A percentile compares a stretch with the other conserved stretches of the same genome.
Conservation (phyloP, 2,113 vertebrate species). For the Leiothrix lutea region DNA sequence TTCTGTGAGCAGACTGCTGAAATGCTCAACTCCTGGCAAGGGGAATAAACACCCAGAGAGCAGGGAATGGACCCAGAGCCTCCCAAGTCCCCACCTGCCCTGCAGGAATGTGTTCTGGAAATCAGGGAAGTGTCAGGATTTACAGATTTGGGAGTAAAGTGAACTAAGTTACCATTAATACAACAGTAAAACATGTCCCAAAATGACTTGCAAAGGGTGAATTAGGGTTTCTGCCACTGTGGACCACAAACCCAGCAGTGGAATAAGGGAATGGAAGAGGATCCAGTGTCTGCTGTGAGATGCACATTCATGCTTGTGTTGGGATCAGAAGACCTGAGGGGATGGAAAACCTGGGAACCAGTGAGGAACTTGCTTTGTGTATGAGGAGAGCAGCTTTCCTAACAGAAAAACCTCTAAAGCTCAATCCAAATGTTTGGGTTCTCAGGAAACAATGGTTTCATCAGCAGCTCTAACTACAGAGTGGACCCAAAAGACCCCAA, state of each 20-base stretch:
- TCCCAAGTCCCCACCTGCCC: not conserved
- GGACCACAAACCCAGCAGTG: not conserved
- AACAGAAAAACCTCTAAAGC: not conserved
- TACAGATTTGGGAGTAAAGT: not conserved
- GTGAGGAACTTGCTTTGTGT: not conserved
- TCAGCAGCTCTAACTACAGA: not conserved
- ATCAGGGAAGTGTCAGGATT: not conserved
- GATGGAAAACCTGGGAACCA: not conserved
- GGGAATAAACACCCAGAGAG: not conserved
- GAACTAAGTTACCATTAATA: not conserved
- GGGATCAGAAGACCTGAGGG: not conserved
- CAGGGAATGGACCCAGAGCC: not conserved
- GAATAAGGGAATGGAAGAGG: not conserved
- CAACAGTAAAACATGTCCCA: not conserved
- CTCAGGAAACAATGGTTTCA: not conserved
- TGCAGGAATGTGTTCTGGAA: not conserved
- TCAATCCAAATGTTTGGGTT: not conserved
- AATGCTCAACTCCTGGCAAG: not conserved
- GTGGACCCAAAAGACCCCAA: not conserved
- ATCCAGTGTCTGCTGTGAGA: not conserved
- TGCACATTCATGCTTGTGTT: rapidly evolving
- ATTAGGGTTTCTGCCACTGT: not conserved
- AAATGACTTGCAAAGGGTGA: not conserved
- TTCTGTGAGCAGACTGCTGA: not conserved
- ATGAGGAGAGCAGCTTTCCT: not conserved